Conservation (phyloP, 2,888 invertebrate genomes). For the Diogma glabrata region DNA sequence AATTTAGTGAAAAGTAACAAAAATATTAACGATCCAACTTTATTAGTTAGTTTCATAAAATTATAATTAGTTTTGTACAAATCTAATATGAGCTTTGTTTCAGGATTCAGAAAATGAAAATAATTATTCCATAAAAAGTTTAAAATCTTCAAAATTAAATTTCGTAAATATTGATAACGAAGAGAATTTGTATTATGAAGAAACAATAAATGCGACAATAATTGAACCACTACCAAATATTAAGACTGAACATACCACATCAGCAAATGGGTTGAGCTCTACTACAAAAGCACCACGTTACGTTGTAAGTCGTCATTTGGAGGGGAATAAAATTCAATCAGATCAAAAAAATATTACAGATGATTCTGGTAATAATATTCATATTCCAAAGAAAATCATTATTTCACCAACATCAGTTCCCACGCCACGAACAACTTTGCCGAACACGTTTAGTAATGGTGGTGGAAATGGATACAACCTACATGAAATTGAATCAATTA, state of each 20-base stretch:
- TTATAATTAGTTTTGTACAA: not conserved
- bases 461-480: constrained; percentile 35
- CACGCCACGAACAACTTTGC: constrained; percentile 31
- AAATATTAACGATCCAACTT: constrained; percentile 24
- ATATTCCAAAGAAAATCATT: constrained; percentile 30
- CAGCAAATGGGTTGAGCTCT: not conserved
- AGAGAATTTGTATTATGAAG: not conserved
- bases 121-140: not conserved
- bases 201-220: constrained; percentile 15
- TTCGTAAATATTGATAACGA: not conserved
- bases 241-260: not conserved
- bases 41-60: not conserved
- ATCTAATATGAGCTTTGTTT: not conserved
- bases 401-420: constrained; percentile 34
- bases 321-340: constrained; percentile 36
- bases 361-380: constrained; percentile 36
- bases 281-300: not conserved
- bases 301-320: constrained; percentile 26
- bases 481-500: constrained; percentile 34
- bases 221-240: constrained; percentile 14
- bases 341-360: constrained; percentile 37
- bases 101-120: constrained; percentile 1
- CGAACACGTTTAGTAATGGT: constrained; percentile 36
- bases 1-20: constrained; percentile 38
- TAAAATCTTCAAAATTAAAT: constrained; percentile 1